These are phyloP conservation scores for Brassicogethes aeneus DNA, from an alignment of 2,888 invertebrate species.

Conservation along the genomic window DNA sequence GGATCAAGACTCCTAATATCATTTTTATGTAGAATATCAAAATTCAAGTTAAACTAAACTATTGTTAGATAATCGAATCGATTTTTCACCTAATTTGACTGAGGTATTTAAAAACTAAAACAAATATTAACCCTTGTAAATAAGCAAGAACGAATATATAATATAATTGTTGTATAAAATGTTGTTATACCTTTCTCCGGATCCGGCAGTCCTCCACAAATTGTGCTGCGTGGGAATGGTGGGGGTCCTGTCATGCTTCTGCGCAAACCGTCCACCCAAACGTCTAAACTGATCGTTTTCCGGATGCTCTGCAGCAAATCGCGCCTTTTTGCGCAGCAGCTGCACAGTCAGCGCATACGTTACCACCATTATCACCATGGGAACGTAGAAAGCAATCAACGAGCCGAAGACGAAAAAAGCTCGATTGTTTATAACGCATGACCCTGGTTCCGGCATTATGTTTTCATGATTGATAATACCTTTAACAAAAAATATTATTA, in stretches of 20 bases:
- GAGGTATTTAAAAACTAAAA: no score
- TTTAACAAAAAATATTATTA: constrained; percentile 33
- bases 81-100: no score
- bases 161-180: no score
- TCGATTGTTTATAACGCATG: constrained; percentile 77
- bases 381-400: constrained; percentile 88
- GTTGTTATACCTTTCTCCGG: constrained; percentile 37
- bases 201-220: constrained; percentile 39
- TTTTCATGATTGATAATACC: constrained; percentile 67
- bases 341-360: constrained; percentile 87
- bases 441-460: constrained; percentile 69
- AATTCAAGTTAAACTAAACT: no score
- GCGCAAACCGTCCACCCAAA: constrained; percentile 39
- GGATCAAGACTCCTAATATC: no score
- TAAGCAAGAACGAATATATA: no score
- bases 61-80: no score
- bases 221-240: constrained; percentile 27
- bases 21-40: no score
- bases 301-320: constrained; percentile 58
- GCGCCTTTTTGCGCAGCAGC: constrained; percentile 70
- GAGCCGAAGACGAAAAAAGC: constrained; percentile 88
- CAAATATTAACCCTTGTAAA: no score
- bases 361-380: constrained; percentile 90
- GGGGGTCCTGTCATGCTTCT: constrained; percentile 30
- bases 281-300: constrained; percentile 50